Percentiles rank a stretch among this genome's conserved stretches.
These are phyloP conservation scores for Lagopus muta DNA, from an alignment of 2,113 vertebrate genomes.

Conservation along the genomic window DNA sequence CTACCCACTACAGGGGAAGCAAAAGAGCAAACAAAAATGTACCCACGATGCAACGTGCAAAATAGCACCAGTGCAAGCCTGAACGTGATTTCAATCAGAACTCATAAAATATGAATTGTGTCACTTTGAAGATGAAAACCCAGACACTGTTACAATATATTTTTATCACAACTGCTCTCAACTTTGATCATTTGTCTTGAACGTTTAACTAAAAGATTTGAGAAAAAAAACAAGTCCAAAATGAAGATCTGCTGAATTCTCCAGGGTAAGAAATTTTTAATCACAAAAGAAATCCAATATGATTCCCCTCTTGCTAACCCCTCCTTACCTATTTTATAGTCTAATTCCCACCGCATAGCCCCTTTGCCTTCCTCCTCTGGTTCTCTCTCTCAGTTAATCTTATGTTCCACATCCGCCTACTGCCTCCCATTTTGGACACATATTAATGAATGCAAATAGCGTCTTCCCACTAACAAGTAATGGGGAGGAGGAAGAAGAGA, in stretches of 20 bases:
- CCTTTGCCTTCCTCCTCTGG: neutral
- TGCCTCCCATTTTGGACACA: constrained; percentile 2
- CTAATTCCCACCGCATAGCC: neutral
- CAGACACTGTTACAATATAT: neutral
- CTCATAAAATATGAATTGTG: neutral
- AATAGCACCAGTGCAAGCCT: neutral
- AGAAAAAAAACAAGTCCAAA: neutral
- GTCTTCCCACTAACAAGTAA: neutral
- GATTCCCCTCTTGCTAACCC: constrained; percentile 42
- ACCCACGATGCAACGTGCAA: neutral
- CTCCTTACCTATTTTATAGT: neutral
- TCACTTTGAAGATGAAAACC: neutral
- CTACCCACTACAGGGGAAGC: neutral
- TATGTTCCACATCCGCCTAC: neutral
- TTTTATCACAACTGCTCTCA: neutral
- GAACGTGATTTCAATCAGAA: neutral
- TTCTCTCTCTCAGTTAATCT: neutral
- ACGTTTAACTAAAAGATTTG: neutral
- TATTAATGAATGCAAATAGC: constrained; percentile 22
- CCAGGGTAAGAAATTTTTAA: constrained; percentile 41
- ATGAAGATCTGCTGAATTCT: neutral
- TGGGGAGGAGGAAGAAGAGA: neutral
- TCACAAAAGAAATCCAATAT: constrained; percentile 38
- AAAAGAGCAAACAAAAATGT: neutral
- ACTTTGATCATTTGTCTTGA: neutral